Percentiles rank a stretch among this genome's conserved stretches.
Evolutionary conservation across 2,888 invertebrate genomes (phyloP).

Genomic region (Cephus pulcher): DNA sequence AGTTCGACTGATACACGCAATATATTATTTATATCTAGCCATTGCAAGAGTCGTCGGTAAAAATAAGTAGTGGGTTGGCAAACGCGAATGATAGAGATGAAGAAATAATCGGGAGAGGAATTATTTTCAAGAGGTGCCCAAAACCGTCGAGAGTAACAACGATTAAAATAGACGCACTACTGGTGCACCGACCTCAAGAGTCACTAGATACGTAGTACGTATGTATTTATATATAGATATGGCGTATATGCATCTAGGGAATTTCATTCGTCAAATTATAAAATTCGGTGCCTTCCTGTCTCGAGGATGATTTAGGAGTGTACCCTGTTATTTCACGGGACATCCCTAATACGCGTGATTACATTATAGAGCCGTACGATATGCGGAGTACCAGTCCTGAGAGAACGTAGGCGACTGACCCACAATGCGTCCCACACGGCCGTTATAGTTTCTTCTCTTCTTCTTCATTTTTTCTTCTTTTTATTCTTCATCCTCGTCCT

Average conservation of each 20-base stretch:
- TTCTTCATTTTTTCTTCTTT: background rate
- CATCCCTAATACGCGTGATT: background rate
- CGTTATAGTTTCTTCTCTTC: slow-evolving; percentile 32
- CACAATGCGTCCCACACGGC: slow-evolving; percentile 44
- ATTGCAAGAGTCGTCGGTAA: background rate
- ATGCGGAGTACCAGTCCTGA: background rate
- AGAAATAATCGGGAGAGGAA: background rate
- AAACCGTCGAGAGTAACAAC: background rate
- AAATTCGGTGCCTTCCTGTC: background rate
- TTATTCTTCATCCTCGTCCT: background rate
- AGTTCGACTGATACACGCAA: background rate
- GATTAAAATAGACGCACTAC: background rate
- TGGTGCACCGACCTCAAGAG: background rate
- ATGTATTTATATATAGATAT: background rate
- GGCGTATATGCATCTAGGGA: background rate
- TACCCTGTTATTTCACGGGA: background rate
- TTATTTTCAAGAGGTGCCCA: background rate
- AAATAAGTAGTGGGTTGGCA: background rate
- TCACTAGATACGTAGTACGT: background rate
- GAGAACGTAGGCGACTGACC: slow-evolving; percentile 45
- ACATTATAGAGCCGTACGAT: background rate
- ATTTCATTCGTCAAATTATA: background rate
- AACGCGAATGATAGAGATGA: background rate
- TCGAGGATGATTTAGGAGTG: background rate
- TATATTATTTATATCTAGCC: background rate